Conservation (phyloP, 2,888 invertebrate species). For the Tenthredo notha region DNA sequence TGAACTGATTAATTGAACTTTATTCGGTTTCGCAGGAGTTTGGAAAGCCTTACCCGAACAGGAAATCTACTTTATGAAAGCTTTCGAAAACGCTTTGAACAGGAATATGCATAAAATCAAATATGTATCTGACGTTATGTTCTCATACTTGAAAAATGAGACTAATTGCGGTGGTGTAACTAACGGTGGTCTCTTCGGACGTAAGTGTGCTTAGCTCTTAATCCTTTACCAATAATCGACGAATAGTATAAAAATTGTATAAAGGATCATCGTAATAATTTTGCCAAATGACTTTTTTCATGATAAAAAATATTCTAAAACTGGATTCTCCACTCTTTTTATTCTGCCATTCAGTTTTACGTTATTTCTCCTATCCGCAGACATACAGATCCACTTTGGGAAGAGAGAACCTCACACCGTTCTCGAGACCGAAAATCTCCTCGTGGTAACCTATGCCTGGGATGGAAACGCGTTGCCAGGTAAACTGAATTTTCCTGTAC, state of each 20-base stretch:
- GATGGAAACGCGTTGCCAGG: constrained; percentile 86
- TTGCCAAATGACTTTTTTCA: neutral
- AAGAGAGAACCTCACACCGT: constrained; percentile 73
- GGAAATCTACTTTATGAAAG: constrained; percentile 82
- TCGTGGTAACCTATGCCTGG: constrained; percentile 87
- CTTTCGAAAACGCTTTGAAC: constrained; percentile 82
- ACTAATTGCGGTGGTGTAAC: constrained; percentile 78
- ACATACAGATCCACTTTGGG: constrained; percentile 75
- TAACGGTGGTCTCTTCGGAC: constrained; percentile 77
- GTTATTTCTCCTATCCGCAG: constrained; percentile 58
- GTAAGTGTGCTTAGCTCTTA: constrained; percentile 58
- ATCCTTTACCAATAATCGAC: neutral
- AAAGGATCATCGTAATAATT: neutral
- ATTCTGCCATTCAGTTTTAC: neutral
- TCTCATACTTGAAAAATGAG: constrained; percentile 82
- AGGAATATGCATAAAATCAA: constrained; percentile 78
- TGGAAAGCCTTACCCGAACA: constrained; percentile 84
- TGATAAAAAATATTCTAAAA: neutral
- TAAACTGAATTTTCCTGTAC: constrained; percentile 26
- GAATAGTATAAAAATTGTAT: neutral
- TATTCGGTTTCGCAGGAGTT: constrained; percentile 70
- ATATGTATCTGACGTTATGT: constrained; percentile 83
- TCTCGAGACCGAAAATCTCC: constrained; percentile 74
- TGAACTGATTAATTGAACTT: neutral
- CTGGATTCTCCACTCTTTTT: neutral